These are phyloP conservation scores for Leucophora obtusa DNA, from an alignment of 2,888 invertebrate genomes.

Conservation along the genomic window DNA sequence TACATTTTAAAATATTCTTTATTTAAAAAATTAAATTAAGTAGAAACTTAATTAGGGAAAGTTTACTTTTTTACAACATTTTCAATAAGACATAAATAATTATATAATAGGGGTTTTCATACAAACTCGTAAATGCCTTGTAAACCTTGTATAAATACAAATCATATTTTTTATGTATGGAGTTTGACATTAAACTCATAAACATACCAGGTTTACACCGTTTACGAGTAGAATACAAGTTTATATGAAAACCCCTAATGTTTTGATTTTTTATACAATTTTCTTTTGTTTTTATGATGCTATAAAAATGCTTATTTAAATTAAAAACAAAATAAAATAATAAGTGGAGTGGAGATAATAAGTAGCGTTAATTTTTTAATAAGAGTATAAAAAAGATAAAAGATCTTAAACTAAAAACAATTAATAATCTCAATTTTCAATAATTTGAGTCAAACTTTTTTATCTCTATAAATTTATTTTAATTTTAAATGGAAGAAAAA, in stretches of 20 bases:
- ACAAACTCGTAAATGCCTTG: too few species aligned
- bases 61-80: slow-evolving; percentile 74
- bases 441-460: slow-evolving; percentile 40
- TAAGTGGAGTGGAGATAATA: slow-evolving; percentile 7
- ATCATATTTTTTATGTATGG: too few species aligned
- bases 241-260: too few species aligned
- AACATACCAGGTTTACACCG: too few species aligned
- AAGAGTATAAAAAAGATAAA: slow-evolving; percentile 15
- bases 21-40: slow-evolving; percentile 74
- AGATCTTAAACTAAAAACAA: slow-evolving; percentile 58
- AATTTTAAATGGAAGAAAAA: not conserved
- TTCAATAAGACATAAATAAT: slow-evolving; percentile 66
- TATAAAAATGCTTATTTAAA: slow-evolving; percentile 45
- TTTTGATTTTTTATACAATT: slow-evolving; percentile 49
- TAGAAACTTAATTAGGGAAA: slow-evolving; percentile 75
- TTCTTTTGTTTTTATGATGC: slow-evolving; percentile 35
- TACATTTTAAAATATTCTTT: slow-evolving; percentile 69
- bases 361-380: slow-evolving; percentile 38
- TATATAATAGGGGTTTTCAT: slow-evolving; percentile 20
- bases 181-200: too few species aligned
- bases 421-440: slow-evolving; percentile 63
- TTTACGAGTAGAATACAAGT: too few species aligned
- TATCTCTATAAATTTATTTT: slow-evolving; percentile 3
- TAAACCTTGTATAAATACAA: too few species aligned
- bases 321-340: slow-evolving; percentile 32